phyloP scores from a whole-genome alignment of 1,140 invertebrate genomes.

The Belonocnema kinseyi region DNA sequence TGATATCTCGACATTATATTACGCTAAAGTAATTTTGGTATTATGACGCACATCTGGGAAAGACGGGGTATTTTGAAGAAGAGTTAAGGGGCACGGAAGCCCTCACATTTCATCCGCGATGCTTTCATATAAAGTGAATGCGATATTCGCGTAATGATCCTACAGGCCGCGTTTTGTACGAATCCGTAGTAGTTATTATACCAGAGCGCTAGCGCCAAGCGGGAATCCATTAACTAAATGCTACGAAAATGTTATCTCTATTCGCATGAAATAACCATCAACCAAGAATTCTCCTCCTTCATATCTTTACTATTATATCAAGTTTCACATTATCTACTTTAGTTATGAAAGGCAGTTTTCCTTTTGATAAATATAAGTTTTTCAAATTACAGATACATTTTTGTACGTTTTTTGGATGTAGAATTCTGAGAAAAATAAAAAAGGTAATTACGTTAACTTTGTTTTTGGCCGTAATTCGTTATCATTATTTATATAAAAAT shows the following conservation, averaged over 20 bases:
- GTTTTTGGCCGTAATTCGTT: too few species aligned
- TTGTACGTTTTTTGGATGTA: too few species aligned
- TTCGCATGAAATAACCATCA: conserved; percentile 55
- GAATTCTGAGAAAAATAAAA: too few species aligned
- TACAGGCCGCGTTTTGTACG: conserved; percentile 22
- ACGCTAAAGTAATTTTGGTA: neutral
- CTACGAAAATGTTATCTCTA: conserved; percentile 58
- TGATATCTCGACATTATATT: conserved; percentile 7
- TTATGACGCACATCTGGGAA: conserved; percentile 2
- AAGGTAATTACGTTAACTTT: too few species aligned
- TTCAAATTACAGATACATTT: too few species aligned
- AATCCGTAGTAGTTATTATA: conserved; percentile 20
- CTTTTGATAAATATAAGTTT: too few species aligned
- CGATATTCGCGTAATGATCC: conserved; percentile 27
- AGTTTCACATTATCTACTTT: too few species aligned
- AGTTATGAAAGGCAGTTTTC: too few species aligned
- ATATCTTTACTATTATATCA: neutral
- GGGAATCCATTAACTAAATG: conserved; percentile 55
- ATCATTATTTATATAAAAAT: too few species aligned
- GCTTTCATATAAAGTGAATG: conserved; percentile 33
- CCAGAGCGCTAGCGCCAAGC: neutral
- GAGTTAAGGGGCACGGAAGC: neutral
- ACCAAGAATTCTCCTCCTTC: conserved; percentile 15
- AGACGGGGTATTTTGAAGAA: neutral
- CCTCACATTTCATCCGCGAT: conserved; percentile 23